Base-by-base conservation (phyloP, 2,797 vertebrate species). In the Spondyliosoma cantharus region DNA sequence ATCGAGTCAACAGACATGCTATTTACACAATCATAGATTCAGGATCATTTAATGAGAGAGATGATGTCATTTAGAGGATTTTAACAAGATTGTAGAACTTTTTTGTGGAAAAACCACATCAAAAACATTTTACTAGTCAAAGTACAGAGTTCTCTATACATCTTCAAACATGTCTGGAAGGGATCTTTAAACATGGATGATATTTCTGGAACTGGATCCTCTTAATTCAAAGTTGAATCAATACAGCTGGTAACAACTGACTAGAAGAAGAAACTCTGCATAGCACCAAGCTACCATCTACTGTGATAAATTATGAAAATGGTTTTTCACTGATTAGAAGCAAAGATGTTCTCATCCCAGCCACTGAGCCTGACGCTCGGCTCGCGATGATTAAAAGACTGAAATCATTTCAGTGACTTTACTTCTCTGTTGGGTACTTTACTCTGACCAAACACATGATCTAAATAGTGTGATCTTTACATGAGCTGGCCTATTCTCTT, bases 381-480 rank as follows among this genome's bases (percentile, higher is more conserved):
- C 8, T 42, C 49, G 0, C 68, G 37, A 61, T 50, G 60, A 74
- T 80, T 27, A 66, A 61, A 83, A 15, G 32, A 54, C 49, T 29
- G 7, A 48, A 56, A 62, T 45, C 5, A 62, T 56, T 53, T 70
- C 22, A n/a, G 7, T 29, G 59, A 63, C 43, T 76, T 67, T 74
- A 53, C 43, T 64, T 74, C 42, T 32, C 43, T 64, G 37, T 53
- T 74, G 4, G 25, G 16, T 43, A 22, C 29, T 80, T 75, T 60
- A 60, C 54, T 71, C 45, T 14, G 19, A 59, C 68, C 82, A 14
- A 83, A 81, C 29, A 63, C 57, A 65, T 61, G 61, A 71, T 63
- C 53, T 49, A 66, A 60, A 76, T 24, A 52, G 13, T 48, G 54
- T 45, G 56, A 54, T 61, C 53, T 52, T 52, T 46, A 37, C 43